Percentiles rank a stretch among this genome's conserved stretches.
These are phyloP conservation scores for Acanthopleura granulata DNA, from an alignment of 2,888 invertebrate genomes.

Conservation along the genomic window DNA sequence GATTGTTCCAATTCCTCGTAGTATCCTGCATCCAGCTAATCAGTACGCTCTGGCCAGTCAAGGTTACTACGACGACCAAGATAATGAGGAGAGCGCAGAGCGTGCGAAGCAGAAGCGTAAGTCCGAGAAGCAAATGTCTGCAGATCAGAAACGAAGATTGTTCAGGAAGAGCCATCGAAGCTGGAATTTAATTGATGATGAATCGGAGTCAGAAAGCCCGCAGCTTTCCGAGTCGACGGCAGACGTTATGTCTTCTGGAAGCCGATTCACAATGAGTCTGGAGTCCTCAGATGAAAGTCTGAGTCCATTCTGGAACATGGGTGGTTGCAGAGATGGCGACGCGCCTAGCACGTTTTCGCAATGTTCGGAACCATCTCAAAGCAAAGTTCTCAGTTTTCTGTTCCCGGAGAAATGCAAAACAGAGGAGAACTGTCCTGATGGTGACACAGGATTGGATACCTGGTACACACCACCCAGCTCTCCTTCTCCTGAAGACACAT, in stretches of 20 bases:
- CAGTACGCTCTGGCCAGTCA: conserved; percentile 31
- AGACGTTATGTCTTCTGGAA: background rate
- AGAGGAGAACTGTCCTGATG: too few species aligned
- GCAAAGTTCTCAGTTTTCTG: too few species aligned
- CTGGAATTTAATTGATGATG: background rate
- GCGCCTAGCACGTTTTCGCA: too few species aligned
- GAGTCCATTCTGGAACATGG: background rate
- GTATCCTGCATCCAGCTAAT: conserved; percentile 34
- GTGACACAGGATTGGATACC: too few species aligned
- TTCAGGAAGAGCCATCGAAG: background rate
- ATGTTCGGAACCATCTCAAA: too few species aligned
- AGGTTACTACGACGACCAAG: conserved; percentile 28
- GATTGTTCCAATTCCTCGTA: background rate
- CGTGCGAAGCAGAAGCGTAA: background rate
- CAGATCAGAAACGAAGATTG: background rate
- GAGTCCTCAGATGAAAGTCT: background rate
- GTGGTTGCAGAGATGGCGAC: too few species aligned
- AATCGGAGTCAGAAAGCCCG: background rate
- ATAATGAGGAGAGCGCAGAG: background rate
- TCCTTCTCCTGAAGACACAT: background rate
- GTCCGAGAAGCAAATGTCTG: background rate
- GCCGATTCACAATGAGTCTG: background rate
- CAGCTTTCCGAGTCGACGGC: background rate
- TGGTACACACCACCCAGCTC: too few species aligned
- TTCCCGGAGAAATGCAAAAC: too few species aligned